Evolutionary conservation across 2,797 vertebrate species (phyloP).

Genomic region (Synanceia verrucosa): DNA sequence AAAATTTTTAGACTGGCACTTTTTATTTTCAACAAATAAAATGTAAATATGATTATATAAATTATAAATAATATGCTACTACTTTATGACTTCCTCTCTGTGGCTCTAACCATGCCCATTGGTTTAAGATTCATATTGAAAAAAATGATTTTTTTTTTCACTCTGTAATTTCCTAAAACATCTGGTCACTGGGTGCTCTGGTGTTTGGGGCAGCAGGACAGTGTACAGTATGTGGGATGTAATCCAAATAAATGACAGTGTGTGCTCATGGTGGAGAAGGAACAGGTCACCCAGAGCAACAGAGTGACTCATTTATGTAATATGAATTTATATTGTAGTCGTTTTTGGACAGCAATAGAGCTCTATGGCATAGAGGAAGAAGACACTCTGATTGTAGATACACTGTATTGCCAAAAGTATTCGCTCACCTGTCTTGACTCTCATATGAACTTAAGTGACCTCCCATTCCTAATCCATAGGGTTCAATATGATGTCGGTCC

Average conservation of each 20-base stretch:
- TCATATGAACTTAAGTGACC: too few species aligned
- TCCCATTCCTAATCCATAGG: too few species aligned
- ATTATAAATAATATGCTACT: too few species aligned
- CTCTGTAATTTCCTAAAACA: background rate
- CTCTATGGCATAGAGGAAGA: background rate
- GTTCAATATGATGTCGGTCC: too few species aligned
- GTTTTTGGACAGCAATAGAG: background rate
- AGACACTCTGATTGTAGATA: too few species aligned
- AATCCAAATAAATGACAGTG: background rate
- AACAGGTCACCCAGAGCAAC: background rate
- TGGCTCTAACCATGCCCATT: background rate
- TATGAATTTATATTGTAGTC: background rate
- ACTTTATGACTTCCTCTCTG: background rate
- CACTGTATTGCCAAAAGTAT: too few species aligned
- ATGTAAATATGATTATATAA: background rate
- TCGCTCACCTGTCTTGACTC: too few species aligned
- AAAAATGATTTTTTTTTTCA: too few species aligned
- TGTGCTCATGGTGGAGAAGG: background rate
- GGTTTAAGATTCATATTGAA: too few species aligned
- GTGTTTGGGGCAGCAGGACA: background rate
- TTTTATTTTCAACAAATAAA: background rate
- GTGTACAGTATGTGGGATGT: background rate
- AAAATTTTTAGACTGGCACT: background rate
- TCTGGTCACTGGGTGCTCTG: background rate
- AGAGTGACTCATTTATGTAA: background rate